These are phyloP conservation scores for Drosophila basisetae DNA, from an alignment of 2,888 invertebrate genomes.

Conservation along the genomic window DNA sequence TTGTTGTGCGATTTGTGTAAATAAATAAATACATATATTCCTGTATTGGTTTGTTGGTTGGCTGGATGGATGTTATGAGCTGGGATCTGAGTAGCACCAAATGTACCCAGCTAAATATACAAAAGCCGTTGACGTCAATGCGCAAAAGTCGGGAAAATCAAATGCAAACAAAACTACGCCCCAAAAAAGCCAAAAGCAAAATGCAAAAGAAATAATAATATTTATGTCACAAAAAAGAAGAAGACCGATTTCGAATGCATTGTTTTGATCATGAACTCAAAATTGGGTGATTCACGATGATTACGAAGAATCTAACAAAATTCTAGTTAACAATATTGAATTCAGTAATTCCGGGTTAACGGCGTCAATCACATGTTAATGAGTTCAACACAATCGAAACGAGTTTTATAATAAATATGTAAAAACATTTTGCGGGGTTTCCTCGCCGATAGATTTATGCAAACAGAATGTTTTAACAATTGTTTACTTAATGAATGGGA, in stretches of 20 bases:
- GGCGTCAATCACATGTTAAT: constrained; percentile 62
- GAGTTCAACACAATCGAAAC: constrained; percentile 54
- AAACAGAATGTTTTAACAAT: constrained; percentile 41
- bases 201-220: constrained; percentile 19
- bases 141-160: constrained; percentile 43
- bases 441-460: constrained; percentile 46
- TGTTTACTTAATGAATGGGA: constrained; percentile 67
- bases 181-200: constrained; percentile 20
- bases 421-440: constrained; percentile 53
- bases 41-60: constrained; percentile 3
- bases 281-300: constrained; percentile 51
- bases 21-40: constrained; percentile 41
- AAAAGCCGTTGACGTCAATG: constrained; percentile 67
- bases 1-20: constrained; percentile 55
- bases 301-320: constrained; percentile 46
- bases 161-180: constrained; percentile 30
- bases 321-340: constrained; percentile 4
- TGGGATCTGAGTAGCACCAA: constrained; percentile 34
- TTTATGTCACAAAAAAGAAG: neutral
- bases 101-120: constrained; percentile 32
- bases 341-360: constrained; percentile 41
- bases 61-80: neutral
- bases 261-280: constrained; percentile 37
- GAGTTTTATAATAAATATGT: constrained; percentile 27
- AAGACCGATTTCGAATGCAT: constrained; percentile 15